Evolutionary conservation across 2,797 vertebrate genomes (phyloP), one percentile per base, ranked within the genome.

Genomic region (Tiaroga cobitis): DNA sequence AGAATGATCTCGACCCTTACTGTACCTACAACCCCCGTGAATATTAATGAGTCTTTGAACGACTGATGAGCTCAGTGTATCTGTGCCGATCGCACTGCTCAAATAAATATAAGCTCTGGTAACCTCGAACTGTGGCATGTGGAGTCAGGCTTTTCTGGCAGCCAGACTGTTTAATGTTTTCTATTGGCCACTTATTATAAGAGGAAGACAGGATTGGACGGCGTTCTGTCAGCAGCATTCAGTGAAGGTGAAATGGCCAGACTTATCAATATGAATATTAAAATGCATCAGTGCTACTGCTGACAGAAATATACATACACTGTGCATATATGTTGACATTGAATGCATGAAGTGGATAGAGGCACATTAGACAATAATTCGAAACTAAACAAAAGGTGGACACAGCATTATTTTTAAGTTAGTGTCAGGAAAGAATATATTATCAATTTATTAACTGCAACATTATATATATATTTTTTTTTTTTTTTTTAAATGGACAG

Each of bases 101-200:
- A 79, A 79, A 65, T 65, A 65, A 41, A 79, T 32, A 65, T 65
- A 21, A 46, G 77, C 37, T 61, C 56, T 43, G 56, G 65, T 46
- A 43, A 46, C 77, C 77, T 65, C 65, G 77, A 8, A 21, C 77
- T 32, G 37, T 29, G 41, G 37, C 56, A 21, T 5, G n/a, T 29
- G 56, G n/a, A 46, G 72, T 49, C 54, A 43, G 54, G 7, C 29
- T 46, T 29, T 78, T 78, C 29, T 63, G 56, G 21, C 56, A 41
- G 75, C 46, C 34, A 63, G 39, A 32, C 26, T 29, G 39, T 41
- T 63, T 79, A 3, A 43, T 43, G 56, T 65, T 65, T 79, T 29
- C n/a, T 8, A 63, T 79, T 63, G 56, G n/a, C 59, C 56, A 29
- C 39, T 65, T 65, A 43, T 63, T 43, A 29, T 46, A 65, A 79